Base-by-base conservation (phyloP, 2,888 invertebrate genomes). In the Melieria omissa region DNA sequence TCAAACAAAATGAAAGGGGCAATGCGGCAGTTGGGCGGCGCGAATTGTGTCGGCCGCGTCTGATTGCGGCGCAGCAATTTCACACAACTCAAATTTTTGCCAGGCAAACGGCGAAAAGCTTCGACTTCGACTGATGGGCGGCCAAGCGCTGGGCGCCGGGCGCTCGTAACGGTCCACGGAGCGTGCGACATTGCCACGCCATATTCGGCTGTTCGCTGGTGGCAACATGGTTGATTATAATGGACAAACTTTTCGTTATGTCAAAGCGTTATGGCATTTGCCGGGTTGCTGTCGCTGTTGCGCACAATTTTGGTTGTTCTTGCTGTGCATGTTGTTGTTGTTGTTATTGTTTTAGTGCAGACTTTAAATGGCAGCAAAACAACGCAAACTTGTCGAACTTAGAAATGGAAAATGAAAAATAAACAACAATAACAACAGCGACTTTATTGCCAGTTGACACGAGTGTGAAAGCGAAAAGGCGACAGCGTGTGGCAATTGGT, bases 171-270 rank as follows among this genome's bases (percentile, higher is more conserved):
- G n/a, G 29, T 29, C 29, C 29, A 29, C 2, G 29, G 29, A 29
- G 29, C 29, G 29, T 29, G 29, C 29, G 29, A 29, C 29, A 29
- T 29, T 29, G 2, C 29, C 29, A 29, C 29, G 29, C 29, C 29
- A 29, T 29, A 29, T 29, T 29, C 29, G 29, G 29, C 29, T 3
- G 29, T 29, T 29, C 29, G 29, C 29, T 29, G 52, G 14, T 52
- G 52, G 52, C 52, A 9, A 52, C 12, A 52, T 52, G 52, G 52
- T 52, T 52, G 52, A 6, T 52, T 52, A 52, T 52, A 52, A 52
- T 52, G 52, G 52, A 52, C 52, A 52, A 52, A 52, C n/a, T 52
- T 52, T 52, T 52, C 14, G 52, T 52, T 52, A 52, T 52, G 52
- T 52, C 52, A 52, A 52, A 52, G 52, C 52, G 52, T 52, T 52